Evolutionary conservation across 1,140 invertebrate genomes (phyloP), one percentile per base, ranked within the genome.

Genomic region (Trachelipus rathkii): DNA sequence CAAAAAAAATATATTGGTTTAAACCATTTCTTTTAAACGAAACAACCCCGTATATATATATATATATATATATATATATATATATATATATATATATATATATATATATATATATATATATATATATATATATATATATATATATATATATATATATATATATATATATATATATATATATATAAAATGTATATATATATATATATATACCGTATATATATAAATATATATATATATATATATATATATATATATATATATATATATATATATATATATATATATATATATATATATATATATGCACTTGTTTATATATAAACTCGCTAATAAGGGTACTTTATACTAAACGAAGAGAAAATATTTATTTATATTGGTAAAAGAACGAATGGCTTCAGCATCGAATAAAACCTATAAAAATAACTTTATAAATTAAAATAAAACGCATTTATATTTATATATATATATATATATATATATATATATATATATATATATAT

Each of bases 91-190:
- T 67, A 67, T 67, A 67, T 67, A 67, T 67, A 9, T 67, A 67
- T 11, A 67, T 67, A 67, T 11, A 67, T 67, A 67, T 11, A 67
- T 67, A 67, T 67, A 67, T 67, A 67, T 67, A 67, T 67, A 67
- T 67, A 67, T 67, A 67, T 67, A 67, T 67, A 67, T 67, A 67
- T 67, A 67, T 67, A 67, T 67, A 67, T 67, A 67, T 67, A 67
- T 66, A 66, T 66, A 66, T 66, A 66, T 66, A 66, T 66, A 66
- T 66, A 66, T 66, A n/a, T 66, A n/a, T n/a, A n/a, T 67, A 67
- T 67, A 67, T 10, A 67, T 67, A 67, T 67, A 67, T 23, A 67
- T 11, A 67, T 67, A 7, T 67, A 67, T 11, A 67, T 67, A 67
- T 67, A 67, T 67, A 67, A 10, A 67, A 3, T 3, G 6, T 33